phyloP scores from a whole-genome alignment of 2,113 vertebrate genomes.

The Rostratula benghalensis region DNA sequence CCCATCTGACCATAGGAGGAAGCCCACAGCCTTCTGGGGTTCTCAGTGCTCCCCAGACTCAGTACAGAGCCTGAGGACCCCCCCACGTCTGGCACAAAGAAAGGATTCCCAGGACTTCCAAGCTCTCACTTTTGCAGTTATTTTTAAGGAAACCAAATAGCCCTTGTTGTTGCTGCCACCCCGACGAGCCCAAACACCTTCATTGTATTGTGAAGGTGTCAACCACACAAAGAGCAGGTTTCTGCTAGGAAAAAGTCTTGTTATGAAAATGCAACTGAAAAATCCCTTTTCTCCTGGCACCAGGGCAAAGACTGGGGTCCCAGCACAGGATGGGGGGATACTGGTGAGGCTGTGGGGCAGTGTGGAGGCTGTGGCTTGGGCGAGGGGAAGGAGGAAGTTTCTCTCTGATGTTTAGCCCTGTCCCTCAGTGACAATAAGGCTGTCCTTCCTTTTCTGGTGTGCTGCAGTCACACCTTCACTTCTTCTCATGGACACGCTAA shows the following conservation, averaged over 20 bases:
- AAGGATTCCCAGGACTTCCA: neutral
- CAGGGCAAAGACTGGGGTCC: too few species aligned
- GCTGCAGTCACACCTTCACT: neutral
- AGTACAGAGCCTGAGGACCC: neutral
- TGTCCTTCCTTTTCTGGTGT: neutral
- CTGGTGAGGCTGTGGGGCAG: neutral
- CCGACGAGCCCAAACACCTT: neutral
- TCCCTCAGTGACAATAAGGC: neutral
- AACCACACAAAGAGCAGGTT: neutral
- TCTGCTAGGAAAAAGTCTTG: neutral
- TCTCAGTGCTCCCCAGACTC: neutral
- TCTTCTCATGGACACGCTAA: neutral
- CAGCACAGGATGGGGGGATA: neutral
- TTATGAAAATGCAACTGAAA: neutral
- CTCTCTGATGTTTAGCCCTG: neutral
- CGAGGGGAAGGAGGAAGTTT: neutral
- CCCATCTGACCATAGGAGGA: rapidly evolving
- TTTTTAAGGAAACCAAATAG: neutral
- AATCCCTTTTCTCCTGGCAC: neutral
- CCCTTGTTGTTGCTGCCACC: neutral
- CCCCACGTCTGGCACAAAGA: neutral
- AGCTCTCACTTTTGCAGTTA: neutral
- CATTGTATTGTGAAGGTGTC: neutral
- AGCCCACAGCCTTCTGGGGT: too few species aligned
- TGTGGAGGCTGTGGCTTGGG: neutral